These are phyloP conservation scores for Torymus texanus DNA, from an alignment of 2,888 invertebrate species.

Conservation along the genomic window DNA sequence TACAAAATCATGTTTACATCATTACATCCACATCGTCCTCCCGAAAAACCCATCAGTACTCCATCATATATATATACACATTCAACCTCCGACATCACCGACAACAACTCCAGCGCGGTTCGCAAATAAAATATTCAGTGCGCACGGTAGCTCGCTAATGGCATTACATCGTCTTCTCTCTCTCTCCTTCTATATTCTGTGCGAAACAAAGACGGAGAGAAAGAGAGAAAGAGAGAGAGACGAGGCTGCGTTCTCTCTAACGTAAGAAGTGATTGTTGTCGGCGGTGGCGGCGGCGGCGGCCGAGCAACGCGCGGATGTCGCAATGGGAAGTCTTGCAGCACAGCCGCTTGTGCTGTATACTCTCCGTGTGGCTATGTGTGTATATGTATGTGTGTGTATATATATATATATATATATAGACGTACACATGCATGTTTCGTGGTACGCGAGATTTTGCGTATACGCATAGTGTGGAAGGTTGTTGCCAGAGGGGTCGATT, in stretches of 20 bases:
- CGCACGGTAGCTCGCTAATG: slow-evolving; percentile 23
- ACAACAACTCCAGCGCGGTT: slow-evolving; percentile 24
- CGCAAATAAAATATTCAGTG: slow-evolving; percentile 20
- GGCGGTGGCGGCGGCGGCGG: slow-evolving; percentile 62
- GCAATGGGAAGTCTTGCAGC: slow-evolving; percentile 73
- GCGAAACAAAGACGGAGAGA: slow-evolving; percentile 40
- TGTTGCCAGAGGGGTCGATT: too few species aligned
- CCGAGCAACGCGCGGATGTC: slow-evolving; percentile 61
- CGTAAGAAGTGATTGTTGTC: slow-evolving; percentile 73
- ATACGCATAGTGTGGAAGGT: too few species aligned
- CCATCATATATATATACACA: too few species aligned
- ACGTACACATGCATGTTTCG: too few species aligned
- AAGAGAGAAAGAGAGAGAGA: slow-evolving; percentile 36
- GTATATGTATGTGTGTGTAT: too few species aligned
- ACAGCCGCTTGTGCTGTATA: slow-evolving; percentile 63
- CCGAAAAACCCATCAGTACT: too few species aligned
- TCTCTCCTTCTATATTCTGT: slow-evolving; percentile 21
- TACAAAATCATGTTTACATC: too few species aligned
- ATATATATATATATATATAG: too few species aligned
- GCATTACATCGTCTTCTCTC: slow-evolving; percentile 48
- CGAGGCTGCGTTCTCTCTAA: slow-evolving; percentile 33
- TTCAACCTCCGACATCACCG: too few species aligned
- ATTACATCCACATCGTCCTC: too few species aligned
- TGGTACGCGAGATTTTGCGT: too few species aligned
- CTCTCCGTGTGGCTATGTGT: too few species aligned